Conservation (phyloP, 2,888 invertebrate genomes). For the Polymixis flavicincta region DNA sequence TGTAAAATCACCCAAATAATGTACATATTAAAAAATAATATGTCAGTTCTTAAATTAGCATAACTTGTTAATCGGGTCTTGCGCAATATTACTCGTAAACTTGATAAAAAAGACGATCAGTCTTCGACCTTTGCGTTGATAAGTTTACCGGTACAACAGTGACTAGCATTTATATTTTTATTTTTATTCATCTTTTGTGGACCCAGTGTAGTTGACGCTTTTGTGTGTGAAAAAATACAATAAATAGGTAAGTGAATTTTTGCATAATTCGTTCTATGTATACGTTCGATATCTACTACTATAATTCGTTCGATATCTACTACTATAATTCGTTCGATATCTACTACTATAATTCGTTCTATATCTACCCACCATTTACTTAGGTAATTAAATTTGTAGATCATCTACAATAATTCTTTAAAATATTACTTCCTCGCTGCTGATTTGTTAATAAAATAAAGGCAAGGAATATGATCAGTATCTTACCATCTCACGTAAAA, state of each 20-base stretch:
- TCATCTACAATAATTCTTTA: background rate
- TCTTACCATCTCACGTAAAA: background rate
- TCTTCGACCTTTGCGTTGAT: constrained; percentile 22
- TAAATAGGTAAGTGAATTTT: constrained; percentile 5
- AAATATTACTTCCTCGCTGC: background rate
- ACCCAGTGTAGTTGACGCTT: background rate
- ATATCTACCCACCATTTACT: background rate
- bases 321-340: no score
- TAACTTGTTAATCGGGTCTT: constrained; percentile 26
- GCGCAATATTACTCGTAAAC: constrained; percentile 11
- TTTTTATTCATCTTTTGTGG: background rate
- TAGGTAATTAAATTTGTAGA: background rate
- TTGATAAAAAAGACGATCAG: constrained; percentile 2
- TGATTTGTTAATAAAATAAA: background rate
- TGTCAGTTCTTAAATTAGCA: background rate
- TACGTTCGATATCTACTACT: no score
- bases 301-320: no score
- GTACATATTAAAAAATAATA: background rate
- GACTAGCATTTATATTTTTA: background rate
- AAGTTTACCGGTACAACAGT: constrained; percentile 8
- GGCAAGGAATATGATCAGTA: background rate
- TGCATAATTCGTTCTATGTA: background rate
- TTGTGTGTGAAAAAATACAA: constrained; percentile 1
- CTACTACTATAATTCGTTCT: background rate
- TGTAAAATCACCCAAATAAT: background rate